phyloP scores from a whole-genome alignment of 2,797 vertebrate genomes.

The Gallinago stenura region DNA sequence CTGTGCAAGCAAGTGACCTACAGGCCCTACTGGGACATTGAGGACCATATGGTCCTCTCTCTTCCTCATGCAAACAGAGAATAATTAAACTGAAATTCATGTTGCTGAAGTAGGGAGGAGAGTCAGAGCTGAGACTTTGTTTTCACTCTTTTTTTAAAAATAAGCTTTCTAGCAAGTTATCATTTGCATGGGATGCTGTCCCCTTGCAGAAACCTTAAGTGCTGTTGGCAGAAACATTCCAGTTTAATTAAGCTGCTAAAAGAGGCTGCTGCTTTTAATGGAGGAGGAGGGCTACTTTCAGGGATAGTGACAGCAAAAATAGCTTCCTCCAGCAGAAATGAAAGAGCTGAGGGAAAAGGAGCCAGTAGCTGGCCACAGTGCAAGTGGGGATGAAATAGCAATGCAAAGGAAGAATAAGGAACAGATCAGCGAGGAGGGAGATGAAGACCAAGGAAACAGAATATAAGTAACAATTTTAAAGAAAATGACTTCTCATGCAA shows the following conservation, averaged over 20 bases:
- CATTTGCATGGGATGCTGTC: not conserved
- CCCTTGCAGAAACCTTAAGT: not conserved
- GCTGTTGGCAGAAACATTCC: not conserved
- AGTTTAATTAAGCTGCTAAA: not conserved
- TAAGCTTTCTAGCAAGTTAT: not conserved
- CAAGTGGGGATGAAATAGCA: slow-evolving; percentile 9
- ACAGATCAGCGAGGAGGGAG: not conserved
- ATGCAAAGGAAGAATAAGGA: not conserved
- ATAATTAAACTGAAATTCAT: not conserved
- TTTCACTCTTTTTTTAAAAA: not conserved
- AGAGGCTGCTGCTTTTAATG: not conserved
- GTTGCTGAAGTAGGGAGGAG: not conserved
- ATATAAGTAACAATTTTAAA: not conserved
- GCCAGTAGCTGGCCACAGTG: not conserved
- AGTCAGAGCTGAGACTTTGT: not conserved
- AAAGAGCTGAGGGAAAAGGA: not conserved
- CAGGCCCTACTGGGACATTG: not conserved
- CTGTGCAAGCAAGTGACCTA: not conserved
- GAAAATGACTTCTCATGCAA: not conserved
- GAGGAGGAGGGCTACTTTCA: not conserved
- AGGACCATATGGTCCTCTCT: not conserved
- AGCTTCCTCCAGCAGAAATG: not conserved
- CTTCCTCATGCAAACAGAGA: not conserved
- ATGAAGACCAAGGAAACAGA: not conserved
- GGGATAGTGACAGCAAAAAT: not conserved